These are phyloP conservation scores for Ephialtes manifestator DNA, from an alignment of 2,888 invertebrate genomes.

Conservation along the genomic window DNA sequence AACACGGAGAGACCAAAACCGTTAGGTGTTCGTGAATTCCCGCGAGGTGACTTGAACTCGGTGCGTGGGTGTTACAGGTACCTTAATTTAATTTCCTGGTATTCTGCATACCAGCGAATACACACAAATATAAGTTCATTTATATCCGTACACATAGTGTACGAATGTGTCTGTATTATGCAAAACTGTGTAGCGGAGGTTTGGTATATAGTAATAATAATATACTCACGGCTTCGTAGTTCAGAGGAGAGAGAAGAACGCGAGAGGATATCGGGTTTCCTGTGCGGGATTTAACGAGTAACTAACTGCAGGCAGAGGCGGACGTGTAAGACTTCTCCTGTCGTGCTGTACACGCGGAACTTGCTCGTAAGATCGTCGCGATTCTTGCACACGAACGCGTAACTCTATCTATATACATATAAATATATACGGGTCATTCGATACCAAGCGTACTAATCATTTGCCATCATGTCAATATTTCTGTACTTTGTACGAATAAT, in stretches of 20 bases:
- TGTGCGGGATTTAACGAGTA: conserved; percentile 37
- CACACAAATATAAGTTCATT: background rate
- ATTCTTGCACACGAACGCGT: conserved; percentile 20
- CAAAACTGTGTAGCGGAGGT: conserved; percentile 13
- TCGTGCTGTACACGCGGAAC: conserved; percentile 28
- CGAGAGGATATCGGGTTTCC: conserved; percentile 47
- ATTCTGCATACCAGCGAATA: background rate
- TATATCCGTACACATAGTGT: background rate
- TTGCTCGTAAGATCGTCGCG: conserved; percentile 22
- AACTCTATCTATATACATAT: background rate
- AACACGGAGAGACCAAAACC: background rate
- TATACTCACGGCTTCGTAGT: conserved; percentile 11
- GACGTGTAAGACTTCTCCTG: conserved; percentile 32
- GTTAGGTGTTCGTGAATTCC: conserved; percentile 26
- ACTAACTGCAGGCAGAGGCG: conserved; percentile 45
- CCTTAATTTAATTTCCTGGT: conserved; percentile 43
- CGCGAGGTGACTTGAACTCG: background rate
- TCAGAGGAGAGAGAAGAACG: conserved; percentile 21
- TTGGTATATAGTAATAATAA: conserved; percentile 18
- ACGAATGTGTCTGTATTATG: conserved; percentile 18
- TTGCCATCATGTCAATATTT: no score
- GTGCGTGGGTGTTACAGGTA: conserved; percentile 22
- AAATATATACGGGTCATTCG: no score
- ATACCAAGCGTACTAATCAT: no score
- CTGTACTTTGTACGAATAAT: no score